These are phyloP conservation scores for Grus americana DNA, from an alignment of 2,113 vertebrate genomes.

Conservation along the genomic window DNA sequence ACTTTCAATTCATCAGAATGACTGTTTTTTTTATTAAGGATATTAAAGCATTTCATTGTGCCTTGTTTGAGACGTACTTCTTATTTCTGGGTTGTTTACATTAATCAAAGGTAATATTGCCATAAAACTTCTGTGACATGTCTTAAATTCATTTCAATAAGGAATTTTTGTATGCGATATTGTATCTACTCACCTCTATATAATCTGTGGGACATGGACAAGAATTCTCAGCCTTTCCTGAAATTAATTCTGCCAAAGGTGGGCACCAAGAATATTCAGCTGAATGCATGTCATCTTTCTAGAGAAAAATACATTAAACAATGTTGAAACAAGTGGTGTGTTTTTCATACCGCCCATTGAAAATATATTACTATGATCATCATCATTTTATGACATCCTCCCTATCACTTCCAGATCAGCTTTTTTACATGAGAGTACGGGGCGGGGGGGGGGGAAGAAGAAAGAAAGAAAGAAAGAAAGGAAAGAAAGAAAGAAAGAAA, in stretches of 20 bases:
- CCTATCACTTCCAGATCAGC: not conserved
- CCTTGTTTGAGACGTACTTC: not conserved
- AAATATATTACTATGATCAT: not conserved
- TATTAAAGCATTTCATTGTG: not conserved
- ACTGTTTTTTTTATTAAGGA: not conserved
- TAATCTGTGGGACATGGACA: constrained; percentile 82
- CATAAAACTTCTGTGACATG: not conserved
- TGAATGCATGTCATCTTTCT: constrained; percentile 73
- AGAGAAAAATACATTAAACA: not conserved
- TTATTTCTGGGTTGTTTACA: not conserved
- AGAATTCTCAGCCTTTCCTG: constrained; percentile 78
- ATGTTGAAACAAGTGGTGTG: not conserved
- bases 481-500: too few species aligned
- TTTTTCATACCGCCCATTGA: not conserved
- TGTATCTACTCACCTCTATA: constrained; percentile 70
- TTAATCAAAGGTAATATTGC: not conserved
- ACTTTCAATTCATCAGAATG: not conserved
- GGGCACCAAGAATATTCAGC: constrained; percentile 76
- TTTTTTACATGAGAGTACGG: not conserved
- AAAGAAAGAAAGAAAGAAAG: too few species aligned
- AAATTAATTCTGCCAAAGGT: constrained; percentile 82
- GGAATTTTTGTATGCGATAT: not conserved
- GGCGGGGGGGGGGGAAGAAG: too few species aligned
- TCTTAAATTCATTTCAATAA: not conserved
- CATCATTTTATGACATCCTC: not conserved